Percentiles rank a stretch among this genome's conserved stretches.
Evolutionary conservation across 2,113 vertebrate genomes (phyloP).

Genomic region (Asarcornis scutulata): DNA sequence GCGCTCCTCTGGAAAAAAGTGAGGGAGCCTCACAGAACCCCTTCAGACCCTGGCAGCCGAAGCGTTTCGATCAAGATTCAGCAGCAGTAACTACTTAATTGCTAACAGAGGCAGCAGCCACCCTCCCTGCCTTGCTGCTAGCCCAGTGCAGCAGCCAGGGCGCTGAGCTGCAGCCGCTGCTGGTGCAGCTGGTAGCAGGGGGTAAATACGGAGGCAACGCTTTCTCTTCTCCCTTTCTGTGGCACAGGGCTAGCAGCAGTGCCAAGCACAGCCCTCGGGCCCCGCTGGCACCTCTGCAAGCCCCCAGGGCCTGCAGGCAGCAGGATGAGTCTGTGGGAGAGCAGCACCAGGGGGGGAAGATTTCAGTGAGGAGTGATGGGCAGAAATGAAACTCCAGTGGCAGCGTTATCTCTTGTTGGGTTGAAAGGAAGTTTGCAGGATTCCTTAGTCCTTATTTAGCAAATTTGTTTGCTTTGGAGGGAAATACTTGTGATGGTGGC

Average conservation of each 20-base stretch:
- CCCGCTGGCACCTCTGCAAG: fast-evolving
- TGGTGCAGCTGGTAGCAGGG: not conserved
- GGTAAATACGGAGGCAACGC: not conserved
- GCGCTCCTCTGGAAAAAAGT: fast-evolving
- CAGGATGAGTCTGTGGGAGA: fast-evolving
- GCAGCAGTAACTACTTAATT: not conserved
- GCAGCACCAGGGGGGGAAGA: fast-evolving
- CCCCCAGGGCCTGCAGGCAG: not conserved
- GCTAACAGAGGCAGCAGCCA: not conserved
- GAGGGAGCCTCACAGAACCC: not conserved
- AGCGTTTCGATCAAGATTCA: not conserved
- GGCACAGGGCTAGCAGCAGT: too few species aligned
- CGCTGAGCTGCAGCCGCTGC: not conserved
- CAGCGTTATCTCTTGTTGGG: not conserved
- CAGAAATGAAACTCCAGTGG: not conserved
- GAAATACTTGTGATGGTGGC: not conserved
- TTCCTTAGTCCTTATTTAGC: constrained; percentile 1
- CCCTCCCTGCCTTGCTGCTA: not conserved
- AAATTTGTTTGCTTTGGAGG: constrained; percentile 7
- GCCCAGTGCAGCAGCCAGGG: not conserved
- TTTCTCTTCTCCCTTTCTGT: not conserved
- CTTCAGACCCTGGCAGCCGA: too few species aligned
- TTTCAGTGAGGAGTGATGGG: fast-evolving
- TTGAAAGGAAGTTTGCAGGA: not conserved
- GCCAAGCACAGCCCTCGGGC: not conserved